Evolutionary conservation across 2,888 invertebrate species (phyloP), one percentile per base, ranked within the genome.

Genomic region (Sinhomidia bicolor): DNA sequence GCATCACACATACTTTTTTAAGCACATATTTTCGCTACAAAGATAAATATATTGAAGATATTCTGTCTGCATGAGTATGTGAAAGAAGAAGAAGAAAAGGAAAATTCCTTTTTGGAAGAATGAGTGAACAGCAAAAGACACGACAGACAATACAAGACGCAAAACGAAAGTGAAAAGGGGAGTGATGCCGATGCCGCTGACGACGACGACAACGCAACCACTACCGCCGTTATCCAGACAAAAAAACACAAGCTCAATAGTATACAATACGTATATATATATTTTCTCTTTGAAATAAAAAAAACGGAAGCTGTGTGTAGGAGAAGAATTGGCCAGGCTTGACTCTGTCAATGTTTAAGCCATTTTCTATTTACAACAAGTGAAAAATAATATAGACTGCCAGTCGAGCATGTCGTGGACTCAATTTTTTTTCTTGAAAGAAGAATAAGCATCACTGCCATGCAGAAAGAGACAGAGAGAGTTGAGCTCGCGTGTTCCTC

Each of bases 261-360:
- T 17, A 17, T 57, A 4, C 20, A n/a, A n/a, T n/a, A n/a, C n/a
- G n/a, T n/a, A n/a, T n/a, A n/a, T n/a, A n/a, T n/a, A n/a, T n/a
- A 14, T 9, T 51, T 57, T 20, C 57, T 57, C 20, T 57, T 20
- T 20, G 2, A 17, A 3, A 17, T 17, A 17, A 57, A 20, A 20
- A 20, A 17, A 10, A 2, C 4, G 12, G 57, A 20, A 57, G 6
- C 20, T 54, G 9, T 14, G 20, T 12, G 14, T 12, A 12, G 36
- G 17, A 57, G 20, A 62, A n/a, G 57, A 62, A 81, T 81, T 81
- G 80, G 80, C 68, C 20, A 14, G 29, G 29, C 47, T 82, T 68
- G 47, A 68, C 81, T 51, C 17, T 82, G 81, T 68, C 81, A 51
- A 51, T 68, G 81, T 68, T 51, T 29, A 68, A 65, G 20, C 62